Evolutionary conservation across 2,113 vertebrate genomes (phyloP).

Genomic region (Callipepla squamata): DNA sequence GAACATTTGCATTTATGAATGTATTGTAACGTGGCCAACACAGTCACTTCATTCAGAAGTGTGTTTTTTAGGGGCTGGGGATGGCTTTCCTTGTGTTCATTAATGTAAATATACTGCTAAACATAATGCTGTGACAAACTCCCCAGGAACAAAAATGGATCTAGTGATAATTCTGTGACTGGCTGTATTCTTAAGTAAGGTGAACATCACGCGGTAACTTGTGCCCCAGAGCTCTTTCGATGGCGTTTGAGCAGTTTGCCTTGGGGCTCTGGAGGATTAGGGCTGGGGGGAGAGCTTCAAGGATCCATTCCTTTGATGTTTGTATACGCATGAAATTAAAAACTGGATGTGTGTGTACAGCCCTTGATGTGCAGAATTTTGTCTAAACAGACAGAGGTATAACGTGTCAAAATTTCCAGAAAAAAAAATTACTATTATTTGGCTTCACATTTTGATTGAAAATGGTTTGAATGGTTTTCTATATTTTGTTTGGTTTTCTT

Average conservation of each 20-base stretch:
- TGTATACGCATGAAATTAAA: slow-evolving; percentile 1
- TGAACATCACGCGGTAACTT: not conserved
- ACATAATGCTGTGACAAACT: not conserved
- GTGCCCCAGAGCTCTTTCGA: not conserved
- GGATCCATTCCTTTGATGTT: not conserved
- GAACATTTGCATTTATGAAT: too few species aligned
- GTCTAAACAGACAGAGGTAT: not conserved
- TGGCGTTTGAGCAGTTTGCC: not conserved
- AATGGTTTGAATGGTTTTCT: not conserved
- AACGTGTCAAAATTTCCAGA: not conserved
- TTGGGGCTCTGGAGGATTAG: not conserved
- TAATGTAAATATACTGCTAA: too few species aligned
- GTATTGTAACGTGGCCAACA: too few species aligned
- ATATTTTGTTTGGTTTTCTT: not conserved
- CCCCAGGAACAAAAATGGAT: not conserved
- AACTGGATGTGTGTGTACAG: not conserved
- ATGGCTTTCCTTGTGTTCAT: too few species aligned
- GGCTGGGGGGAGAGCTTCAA: not conserved
- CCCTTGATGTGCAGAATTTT: not conserved
- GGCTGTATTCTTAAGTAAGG: not conserved
- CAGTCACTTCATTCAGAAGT: too few species aligned
- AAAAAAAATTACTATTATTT: not conserved
- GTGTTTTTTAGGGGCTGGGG: too few species aligned
- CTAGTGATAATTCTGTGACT: not conserved
- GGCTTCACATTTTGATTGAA: not conserved